A percentile compares a stretch with the other conserved stretches of the same genome.
phyloP scores from a whole-genome alignment of 2,888 invertebrate genomes.

The Tetrapedia diversipes region DNA sequence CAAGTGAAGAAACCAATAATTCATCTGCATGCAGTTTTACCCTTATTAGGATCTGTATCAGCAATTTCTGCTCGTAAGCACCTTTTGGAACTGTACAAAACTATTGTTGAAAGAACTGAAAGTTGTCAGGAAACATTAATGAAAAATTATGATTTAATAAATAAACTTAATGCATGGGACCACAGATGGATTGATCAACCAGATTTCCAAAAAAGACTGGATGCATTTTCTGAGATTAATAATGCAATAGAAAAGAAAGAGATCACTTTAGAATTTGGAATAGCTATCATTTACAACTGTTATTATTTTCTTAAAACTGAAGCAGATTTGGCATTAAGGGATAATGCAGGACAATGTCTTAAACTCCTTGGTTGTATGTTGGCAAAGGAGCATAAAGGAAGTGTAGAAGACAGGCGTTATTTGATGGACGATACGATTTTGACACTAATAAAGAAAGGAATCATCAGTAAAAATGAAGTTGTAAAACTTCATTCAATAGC shows the following conservation, averaged over 20 bases:
- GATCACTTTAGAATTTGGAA: slow-evolving; percentile 85
- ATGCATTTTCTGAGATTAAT: slow-evolving; percentile 89
- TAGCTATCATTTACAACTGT: slow-evolving; percentile 92
- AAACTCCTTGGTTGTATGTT: slow-evolving; percentile 88
- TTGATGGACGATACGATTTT: slow-evolving; percentile 90
- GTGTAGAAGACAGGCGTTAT: slow-evolving; percentile 85
- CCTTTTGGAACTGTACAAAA: slow-evolving; percentile 86
- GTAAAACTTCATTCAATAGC: slow-evolving; percentile 91
- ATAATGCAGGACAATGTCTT: slow-evolving; percentile 90
- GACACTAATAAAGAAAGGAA: slow-evolving; percentile 88
- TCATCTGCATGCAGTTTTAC: slow-evolving; percentile 88
- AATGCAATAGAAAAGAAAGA: slow-evolving; percentile 83
- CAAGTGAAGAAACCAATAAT: slow-evolving; percentile 87
- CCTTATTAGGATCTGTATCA: slow-evolving; percentile 88
- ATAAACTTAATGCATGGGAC: slow-evolving; percentile 94
- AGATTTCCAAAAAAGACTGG: slow-evolving; percentile 92
- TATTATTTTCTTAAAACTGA: slow-evolving; percentile 90
- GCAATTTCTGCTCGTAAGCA: slow-evolving; percentile 88
- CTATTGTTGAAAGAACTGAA: slow-evolving; percentile 84
- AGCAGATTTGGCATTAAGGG: slow-evolving; percentile 92
- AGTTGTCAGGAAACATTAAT: slow-evolving; percentile 81
- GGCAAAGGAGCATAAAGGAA: slow-evolving; percentile 84
- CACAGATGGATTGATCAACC: slow-evolving; percentile 96
- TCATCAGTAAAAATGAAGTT: slow-evolving; percentile 88
- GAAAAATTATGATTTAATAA: slow-evolving; percentile 85